Percentiles rank a stretch among this genome's conserved stretches.
Evolutionary conservation across 2,797 vertebrate species (phyloP).

Genomic region (Phataginus tetradactyla): DNA sequence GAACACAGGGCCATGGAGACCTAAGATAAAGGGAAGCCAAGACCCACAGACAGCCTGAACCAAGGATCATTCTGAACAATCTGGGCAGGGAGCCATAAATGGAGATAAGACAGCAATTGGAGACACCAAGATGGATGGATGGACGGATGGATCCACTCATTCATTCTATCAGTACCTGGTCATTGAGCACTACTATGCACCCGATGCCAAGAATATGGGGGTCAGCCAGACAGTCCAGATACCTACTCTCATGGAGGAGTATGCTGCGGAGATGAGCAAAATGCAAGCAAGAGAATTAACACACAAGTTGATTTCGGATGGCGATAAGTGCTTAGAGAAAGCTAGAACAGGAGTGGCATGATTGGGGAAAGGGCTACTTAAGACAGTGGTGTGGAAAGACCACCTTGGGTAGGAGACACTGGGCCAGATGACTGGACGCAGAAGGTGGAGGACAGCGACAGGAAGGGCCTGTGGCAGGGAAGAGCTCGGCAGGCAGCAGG

Average conservation of each 20-base stretch:
- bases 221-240: neutral
- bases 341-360: neutral
- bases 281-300: neutral
- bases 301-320: neutral
- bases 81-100: neutral
- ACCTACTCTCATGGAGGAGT: neutral
- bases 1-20: neutral
- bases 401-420: too few relatives aligned
- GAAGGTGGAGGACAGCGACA: neutral
- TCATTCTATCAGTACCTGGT: neutral
- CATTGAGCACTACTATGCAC: neutral
- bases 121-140: neutral
- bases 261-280: neutral
- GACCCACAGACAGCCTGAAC: neutral
- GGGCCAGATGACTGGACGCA: neutral
- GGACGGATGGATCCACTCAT: neutral
- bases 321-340: neutral
- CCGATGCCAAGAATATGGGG: neutral
- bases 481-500: neutral
- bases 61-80: neutral
- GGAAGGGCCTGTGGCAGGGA: neutral
- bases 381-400: neutral
- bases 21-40: neutral
- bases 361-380: neutral
- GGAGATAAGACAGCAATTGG: neutral